Evolutionary conservation across 2,113 vertebrate species (phyloP), one percentile per base, ranked within the genome.

Genomic region (Brienomyrus longianalis): DNA sequence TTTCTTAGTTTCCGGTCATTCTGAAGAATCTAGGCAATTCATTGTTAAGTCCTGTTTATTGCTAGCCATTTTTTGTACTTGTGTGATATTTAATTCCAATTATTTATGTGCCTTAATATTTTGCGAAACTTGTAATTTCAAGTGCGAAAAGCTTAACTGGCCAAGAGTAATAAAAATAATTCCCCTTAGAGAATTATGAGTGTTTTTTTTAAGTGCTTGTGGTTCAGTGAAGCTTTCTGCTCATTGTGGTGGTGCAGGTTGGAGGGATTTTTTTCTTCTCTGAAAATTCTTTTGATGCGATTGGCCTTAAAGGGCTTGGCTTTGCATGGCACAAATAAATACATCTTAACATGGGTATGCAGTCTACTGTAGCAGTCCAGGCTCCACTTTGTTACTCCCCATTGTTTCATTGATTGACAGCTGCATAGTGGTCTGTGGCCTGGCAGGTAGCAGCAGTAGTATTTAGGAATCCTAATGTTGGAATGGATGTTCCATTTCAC

Each of bases 101-200:
- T 23, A 85, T 50, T 50, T 35, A n/a, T n/a, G n/a, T n/a, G 85
- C 50, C 85, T 54, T 51, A 85, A 85, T 85, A 50, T 87, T 87
- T n/a, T 86, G 84, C 52, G 48, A 31, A 27, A 51, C 84, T 52
- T 87, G 23, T 84, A 48, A 48, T 27, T 84, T 23, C 21, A 52
- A 39, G 27, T 87, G 50, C 39, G 85, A 54, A 87, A 87, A 84
- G 45, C 39, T 84, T 47, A 48, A 87, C 83, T 87, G 85, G 35
- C 10, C 51, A 4, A 35, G 11, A 52, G 50, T 31, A 52, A 87
- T 54, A 86, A 50, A 86, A 86, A 50, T 39, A 39, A 48, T 84
- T 84, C 83, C n/a, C 15, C 43, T 84, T n/a, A 54, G 31, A 35
- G 48, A 87, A 52, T n/a, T n/a, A 62, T 31, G 47, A 87, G 51